Conservation (phyloP, 1,140 invertebrate species). For the Drosophila novamexicana region DNA sequence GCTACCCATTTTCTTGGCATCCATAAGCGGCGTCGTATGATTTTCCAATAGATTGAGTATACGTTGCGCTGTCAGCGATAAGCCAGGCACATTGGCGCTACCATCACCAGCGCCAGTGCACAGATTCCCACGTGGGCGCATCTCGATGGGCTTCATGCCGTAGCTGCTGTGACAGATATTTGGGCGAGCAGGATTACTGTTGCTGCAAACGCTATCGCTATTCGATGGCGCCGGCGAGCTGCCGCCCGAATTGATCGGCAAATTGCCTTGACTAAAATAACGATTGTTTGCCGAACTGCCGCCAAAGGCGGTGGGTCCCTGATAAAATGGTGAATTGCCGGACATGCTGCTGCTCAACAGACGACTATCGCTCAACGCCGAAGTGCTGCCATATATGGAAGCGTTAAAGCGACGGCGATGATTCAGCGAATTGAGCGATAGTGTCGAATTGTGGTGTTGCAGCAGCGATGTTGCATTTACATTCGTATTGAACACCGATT, state of each 20-base stretch:
- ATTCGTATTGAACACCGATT: slow-evolving; percentile 70
- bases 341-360: slow-evolving; percentile 59
- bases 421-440: slow-evolving; percentile 71
- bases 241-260: slow-evolving; percentile 46
- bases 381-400: slow-evolving; percentile 81
- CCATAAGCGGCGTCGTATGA: slow-evolving; percentile 89
- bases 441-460: slow-evolving; percentile 73
- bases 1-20: slow-evolving; percentile 89
- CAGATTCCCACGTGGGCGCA: slow-evolving; percentile 29
- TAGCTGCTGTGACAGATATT: slow-evolving; percentile 14
- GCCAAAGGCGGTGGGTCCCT: slow-evolving; percentile 91
- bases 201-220: slow-evolving; percentile 23
- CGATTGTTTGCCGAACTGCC: slow-evolving; percentile 89
- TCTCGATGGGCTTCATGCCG: slow-evolving; percentile 60
- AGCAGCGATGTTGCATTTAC: not conserved
- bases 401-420: slow-evolving; percentile 75
- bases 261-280: slow-evolving; percentile 75
- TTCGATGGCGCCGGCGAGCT: slow-evolving; percentile 47
- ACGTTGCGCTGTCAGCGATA: slow-evolving; percentile 88
- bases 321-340: slow-evolving; percentile 90
- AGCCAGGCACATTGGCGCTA: slow-evolving; percentile 13
- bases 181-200: not conserved
- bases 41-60: slow-evolving; percentile 90
- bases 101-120: not conserved
- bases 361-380: slow-evolving; percentile 80